Base-by-base conservation (phyloP, 1,140 invertebrate species). In the Geopemphigus sp. region DNA sequence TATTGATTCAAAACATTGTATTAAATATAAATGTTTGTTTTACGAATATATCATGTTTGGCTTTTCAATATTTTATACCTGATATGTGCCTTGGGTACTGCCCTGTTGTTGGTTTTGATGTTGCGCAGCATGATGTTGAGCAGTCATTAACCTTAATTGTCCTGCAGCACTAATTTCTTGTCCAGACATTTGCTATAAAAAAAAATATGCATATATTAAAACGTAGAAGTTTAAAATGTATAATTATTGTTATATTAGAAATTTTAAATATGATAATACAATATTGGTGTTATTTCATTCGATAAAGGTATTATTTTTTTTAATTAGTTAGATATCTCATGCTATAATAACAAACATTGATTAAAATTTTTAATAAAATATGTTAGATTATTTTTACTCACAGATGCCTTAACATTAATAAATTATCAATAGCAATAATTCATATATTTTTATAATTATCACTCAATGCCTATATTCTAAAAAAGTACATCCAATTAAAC, bases 121-220 rank as follows among this genome's bases (percentile, higher is more conserved):
- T 80, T 84, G 83, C 8, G 89, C 87, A 24, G 89, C 90, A 83
- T 91, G 90, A 82, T 94, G 92, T 82, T 93, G 92, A 3, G 92
- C 92, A 0, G 92, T 93, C 92, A 94, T 93, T 82, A 93, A 84
- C 82, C 84, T 81, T 22, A 85, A 82, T 72, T 85, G 85, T 8
- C 84, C 84, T 56, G 85, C 83, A 39, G 85, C 85, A 80, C 83
- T 84, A 6, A 83, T 92, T 88, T 85, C 83, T 57, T 74, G 74
- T 50, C 53, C 68, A 14, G 80, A 61, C 26, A 82, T 73, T 47
- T 80, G 81, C 73, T 81, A 54, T 45, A 78, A 73, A 81, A 57
- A 61, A 81, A 45, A 22, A 22, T 11, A 53, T 54, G 56, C 11
- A 53, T 54, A 68, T 15, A n/a, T 70, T n/a, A 70, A n/a, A 24